Evolutionary conservation across 2,113 vertebrate genomes (phyloP).

Genomic region (Dicaeum eximium): DNA sequence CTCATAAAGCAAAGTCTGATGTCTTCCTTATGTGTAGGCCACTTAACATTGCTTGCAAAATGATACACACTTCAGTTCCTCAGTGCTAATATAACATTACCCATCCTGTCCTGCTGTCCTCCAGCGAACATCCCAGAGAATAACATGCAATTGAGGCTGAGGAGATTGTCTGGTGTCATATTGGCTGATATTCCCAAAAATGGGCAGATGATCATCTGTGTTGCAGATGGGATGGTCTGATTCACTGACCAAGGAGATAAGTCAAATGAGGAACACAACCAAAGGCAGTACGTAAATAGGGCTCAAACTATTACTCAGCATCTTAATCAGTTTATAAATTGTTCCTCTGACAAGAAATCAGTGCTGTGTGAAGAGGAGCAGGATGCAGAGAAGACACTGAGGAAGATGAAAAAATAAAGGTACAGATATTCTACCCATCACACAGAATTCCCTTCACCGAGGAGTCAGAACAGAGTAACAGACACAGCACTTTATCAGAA

Average conservation of each 20-base stretch:
- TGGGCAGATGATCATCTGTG: not conserved
- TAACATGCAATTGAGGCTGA: not conserved
- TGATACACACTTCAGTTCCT: not conserved
- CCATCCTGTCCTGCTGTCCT: not conserved
- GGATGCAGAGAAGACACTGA: not conserved
- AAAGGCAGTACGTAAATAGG: not conserved
- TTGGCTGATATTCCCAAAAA: not conserved
- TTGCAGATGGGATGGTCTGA: not conserved
- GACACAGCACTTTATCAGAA: not conserved
- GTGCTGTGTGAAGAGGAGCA: not conserved
- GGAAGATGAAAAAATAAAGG: not conserved
- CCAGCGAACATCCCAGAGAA: not conserved
- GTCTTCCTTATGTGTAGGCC: not conserved
- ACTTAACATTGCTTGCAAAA: not conserved
- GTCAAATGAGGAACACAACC: not conserved
- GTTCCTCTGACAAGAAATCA: not conserved
- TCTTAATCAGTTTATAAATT: not conserved
- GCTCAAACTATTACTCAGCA: not conserved
- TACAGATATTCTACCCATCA: not conserved
- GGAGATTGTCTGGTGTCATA: not conserved
- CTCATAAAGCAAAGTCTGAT: not conserved
- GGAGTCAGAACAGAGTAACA: fast-evolving
- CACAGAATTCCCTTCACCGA: not conserved
- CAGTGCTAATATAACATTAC: too few relatives aligned
- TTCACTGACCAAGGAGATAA: not conserved